Evolutionary conservation across 2,888 invertebrate species (phyloP).

Genomic region (Andrena chrysosceles): DNA sequence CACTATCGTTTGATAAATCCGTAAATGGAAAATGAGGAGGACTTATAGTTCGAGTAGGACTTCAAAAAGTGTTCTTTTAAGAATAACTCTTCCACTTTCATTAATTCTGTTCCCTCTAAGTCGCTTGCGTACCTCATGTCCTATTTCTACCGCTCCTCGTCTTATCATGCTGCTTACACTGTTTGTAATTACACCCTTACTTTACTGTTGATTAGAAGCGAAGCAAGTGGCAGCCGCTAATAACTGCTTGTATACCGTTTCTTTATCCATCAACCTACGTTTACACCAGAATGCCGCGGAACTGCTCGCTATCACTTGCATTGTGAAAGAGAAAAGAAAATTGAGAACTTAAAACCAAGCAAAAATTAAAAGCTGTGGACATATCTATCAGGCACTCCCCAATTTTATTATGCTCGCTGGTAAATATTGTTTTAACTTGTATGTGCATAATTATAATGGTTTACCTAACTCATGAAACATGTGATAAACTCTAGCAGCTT

Average conservation of each 20-base stretch:
- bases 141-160: conserved; percentile 2
- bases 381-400: neutral
- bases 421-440: no score
- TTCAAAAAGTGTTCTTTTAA: neutral
- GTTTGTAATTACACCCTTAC: conserved; percentile 14
- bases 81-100: neutral
- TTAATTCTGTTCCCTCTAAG: neutral
- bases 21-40: no score
- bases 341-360: neutral
- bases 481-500: no score
- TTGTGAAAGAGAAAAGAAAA: neutral
- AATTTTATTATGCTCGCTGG: no score
- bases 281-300: neutral
- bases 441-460: no score
- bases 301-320: neutral
- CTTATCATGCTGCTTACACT: conserved; percentile 10
- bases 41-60: no score
- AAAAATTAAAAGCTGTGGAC: neutral
- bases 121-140: neutral
- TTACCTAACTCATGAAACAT: no score
- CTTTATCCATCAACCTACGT: conserved; percentile 4
- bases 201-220: neutral
- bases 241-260: conserved; percentile 8
- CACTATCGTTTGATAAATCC: no score
- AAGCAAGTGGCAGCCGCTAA: neutral